A percentile compares a stretch with the other conserved stretches of the same genome.
Conservation (phyloP, 2,797 vertebrate genomes). For the Enteromius anoplus region DNA sequence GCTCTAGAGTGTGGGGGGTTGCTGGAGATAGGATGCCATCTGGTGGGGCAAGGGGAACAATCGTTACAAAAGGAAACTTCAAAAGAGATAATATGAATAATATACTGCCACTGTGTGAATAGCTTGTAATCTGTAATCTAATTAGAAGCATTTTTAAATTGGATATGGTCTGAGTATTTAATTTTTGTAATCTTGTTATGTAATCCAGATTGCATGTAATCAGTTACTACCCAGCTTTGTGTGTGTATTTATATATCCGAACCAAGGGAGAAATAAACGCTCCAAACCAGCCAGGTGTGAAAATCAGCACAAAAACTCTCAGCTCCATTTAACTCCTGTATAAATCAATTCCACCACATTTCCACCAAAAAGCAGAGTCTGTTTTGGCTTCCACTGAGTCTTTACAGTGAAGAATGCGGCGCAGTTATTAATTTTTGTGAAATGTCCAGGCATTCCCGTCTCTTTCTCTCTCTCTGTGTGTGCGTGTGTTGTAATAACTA, state of each 20-base stretch:
- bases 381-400: not conserved
- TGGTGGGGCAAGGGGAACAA: too few species aligned
- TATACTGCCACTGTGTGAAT: too few species aligned
- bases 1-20: too few species aligned
- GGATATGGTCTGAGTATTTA: too few species aligned
- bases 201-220: too few species aligned
- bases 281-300: not conserved
- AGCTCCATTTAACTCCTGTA: not conserved
- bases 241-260: not conserved
- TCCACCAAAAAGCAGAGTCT: not conserved
- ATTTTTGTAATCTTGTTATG: not conserved
- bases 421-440: constrained; percentile 27
- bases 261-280: not conserved
- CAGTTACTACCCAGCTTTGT: not conserved
- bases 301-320: not conserved
- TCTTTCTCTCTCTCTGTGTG: not conserved
- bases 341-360: not conserved
- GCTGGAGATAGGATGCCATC: too few species aligned
- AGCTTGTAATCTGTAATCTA: not conserved
- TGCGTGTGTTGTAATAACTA: constrained; percentile 31
- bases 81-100: too few species aligned
- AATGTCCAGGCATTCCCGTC: constrained; percentile 20
- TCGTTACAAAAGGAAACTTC: too few species aligned
- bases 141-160: not conserved
- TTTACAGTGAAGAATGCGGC: constrained; percentile 22